phyloP scores from a whole-genome alignment of 2,797 vertebrate species.

The Schizothorax lantsangensis region DNA sequence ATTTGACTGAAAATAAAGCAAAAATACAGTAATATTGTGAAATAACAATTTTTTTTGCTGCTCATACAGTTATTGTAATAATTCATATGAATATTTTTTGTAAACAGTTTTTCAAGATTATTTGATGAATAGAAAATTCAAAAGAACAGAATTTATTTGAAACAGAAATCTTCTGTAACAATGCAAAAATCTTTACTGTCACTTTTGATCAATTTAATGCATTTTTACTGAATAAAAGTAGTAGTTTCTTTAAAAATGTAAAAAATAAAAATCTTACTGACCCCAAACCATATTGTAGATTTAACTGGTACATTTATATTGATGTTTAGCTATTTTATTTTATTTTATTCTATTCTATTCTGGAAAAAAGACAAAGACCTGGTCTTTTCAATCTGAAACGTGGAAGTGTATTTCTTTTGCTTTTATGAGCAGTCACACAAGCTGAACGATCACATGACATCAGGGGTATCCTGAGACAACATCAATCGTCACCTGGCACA shows the following conservation, averaged over 20 bases:
- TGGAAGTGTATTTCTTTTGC: neutral
- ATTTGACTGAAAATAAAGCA: neutral
- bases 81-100: neutral
- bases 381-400: neutral
- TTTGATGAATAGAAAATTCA: neutral
- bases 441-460: slow-evolving; percentile 16
- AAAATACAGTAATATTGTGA: neutral
- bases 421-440: slow-evolving; percentile 1
- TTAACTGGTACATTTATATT: neutral
- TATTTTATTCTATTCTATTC: neutral
- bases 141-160: neutral
- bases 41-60: neutral
- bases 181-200: neutral
- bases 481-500: slow-evolving; percentile 12
- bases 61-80: neutral
- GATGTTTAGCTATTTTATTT: neutral
- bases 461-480: slow-evolving; percentile 9
- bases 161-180: neutral
- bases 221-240: neutral
- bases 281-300: neutral
- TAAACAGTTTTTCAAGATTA: neutral
- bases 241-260: neutral
- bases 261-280: neutral
- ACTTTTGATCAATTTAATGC: neutral
- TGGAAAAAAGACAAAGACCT: neutral